phyloP scores from a whole-genome alignment of 1,140 invertebrate species.

The Leptinotarsa defecta region DNA sequence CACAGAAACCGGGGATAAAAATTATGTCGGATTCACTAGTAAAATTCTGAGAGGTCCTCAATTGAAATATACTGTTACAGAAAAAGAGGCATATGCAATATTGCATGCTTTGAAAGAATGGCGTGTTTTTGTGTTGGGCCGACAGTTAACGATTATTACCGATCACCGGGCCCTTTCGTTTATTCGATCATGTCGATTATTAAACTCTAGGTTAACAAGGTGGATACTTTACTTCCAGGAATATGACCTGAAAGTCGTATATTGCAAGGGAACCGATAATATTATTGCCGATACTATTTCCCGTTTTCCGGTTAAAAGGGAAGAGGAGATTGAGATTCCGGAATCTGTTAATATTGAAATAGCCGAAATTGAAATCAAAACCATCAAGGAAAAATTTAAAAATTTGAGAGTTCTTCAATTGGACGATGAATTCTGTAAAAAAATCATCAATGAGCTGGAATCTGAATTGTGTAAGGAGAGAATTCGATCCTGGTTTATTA shows the following conservation, averaged over 20 bases:
- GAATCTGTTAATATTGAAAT: neutral
- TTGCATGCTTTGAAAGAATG: neutral
- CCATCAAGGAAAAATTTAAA: neutral
- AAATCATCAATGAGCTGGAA: too few species aligned
- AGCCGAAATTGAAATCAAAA: neutral
- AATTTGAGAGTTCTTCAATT: slow-evolving; percentile 6
- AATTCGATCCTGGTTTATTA: too few species aligned
- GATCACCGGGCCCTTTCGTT: neutral
- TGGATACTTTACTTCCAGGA: slow-evolving; percentile 20
- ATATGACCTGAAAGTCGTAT: slow-evolving; percentile 12
- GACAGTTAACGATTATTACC: neutral
- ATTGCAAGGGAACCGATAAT: slow-evolving; percentile 23
- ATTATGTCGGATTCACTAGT: neutral
- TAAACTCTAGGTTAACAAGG: slow-evolving; percentile 7
- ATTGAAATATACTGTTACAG: neutral
- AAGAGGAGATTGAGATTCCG: neutral
- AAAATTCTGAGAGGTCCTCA: neutral
- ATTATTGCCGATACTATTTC: slow-evolving; percentile 15
- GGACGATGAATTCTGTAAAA: too few species aligned
- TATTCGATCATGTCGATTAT: neutral
- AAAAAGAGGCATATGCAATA: neutral
- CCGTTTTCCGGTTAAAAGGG: neutral
- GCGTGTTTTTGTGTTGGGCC: neutral
- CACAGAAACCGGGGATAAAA: neutral
- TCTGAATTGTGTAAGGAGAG: too few species aligned